Evolutionary conservation across 1,140 invertebrate species (phyloP), one percentile per base, ranked within the genome.

Genomic region (Cardiocondyla obscurior): DNA sequence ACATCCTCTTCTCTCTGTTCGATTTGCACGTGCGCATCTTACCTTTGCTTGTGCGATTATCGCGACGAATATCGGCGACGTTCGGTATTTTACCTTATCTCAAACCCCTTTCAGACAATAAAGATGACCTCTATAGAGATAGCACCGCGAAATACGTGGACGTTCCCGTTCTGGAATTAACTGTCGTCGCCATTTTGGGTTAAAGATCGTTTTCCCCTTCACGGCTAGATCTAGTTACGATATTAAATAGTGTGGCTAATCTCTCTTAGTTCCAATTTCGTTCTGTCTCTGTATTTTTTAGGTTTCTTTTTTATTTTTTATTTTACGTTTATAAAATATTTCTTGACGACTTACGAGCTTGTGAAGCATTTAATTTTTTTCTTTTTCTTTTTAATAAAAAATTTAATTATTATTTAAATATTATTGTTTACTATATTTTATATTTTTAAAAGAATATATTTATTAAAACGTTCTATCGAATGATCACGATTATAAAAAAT

Each of bases 1-100:
- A 57, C 46, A 39, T 30, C n/a, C 22, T 25, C 14, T 22, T 76
- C 64, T 70, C 72, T 55, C 46, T n/a, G n/a, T 83, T 57, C 30
- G 22, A 53, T n/a, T 46, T 28, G n/a, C 19, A 16, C n/a, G 22
- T 6, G 22, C 44, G 22, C 36, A 39, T 86, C 44, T 60, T 57
- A 57, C 25, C 51, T 60, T 77, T 51, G 46, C 77, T 3, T 14
- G 51, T 69, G 42, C 67, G 64, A 70, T 85, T 90, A 90, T 91
- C 85, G 84, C 67, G 83, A 84, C 70, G 53, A 81, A 90, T 83
- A 90, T 91, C 88, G 42, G 83, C 76, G 64, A 85, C 70, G 84
- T 85, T 81, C 85, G 85, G 83, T 89, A 92, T 91, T 92, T 92
- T 82, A 89, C 85, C 90, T 92, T 91, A 91, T 92, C 89, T 83